These are phyloP conservation scores for Eupeodes luniger DNA, from an alignment of 2,888 invertebrate genomes.

Conservation along the genomic window DNA sequence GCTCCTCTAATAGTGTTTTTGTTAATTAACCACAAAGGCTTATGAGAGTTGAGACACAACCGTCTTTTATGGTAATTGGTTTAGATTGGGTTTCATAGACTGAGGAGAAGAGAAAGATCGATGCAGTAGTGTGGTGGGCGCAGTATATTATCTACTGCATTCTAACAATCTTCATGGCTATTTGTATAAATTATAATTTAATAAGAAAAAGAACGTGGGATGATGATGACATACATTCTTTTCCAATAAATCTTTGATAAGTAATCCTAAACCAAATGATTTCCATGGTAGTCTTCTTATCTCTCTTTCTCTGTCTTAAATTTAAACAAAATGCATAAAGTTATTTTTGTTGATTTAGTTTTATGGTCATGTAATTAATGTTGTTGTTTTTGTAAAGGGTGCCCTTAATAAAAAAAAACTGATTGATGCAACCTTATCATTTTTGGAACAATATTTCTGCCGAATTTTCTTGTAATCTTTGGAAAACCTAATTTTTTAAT, in stretches of 20 bases:
- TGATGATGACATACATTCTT: constrained; percentile 45
- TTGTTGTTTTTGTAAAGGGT: background rate
- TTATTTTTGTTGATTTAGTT: background rate
- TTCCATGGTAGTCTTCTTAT: constrained; percentile 43
- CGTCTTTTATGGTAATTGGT: constrained; percentile 61
- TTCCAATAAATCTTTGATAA: constrained; percentile 33
- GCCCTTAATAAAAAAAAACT: background rate
- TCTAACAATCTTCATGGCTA: constrained; percentile 39
- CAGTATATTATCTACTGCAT: constrained; percentile 30
- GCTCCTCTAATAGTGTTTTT: constrained; percentile 30
- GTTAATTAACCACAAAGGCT: constrained; percentile 51
- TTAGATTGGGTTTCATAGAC: constrained; percentile 26
- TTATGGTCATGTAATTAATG: background rate
- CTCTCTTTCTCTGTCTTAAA: constrained; percentile 10
- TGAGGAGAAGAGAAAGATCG: constrained; percentile 8
- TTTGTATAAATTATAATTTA: constrained; percentile 62
- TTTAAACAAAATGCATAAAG: constrained; percentile 32
- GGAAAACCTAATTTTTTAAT: too few species aligned
- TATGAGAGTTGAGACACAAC: constrained; percentile 4
- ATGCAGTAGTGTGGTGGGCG: constrained; percentile 48
- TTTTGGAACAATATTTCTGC: too few species aligned
- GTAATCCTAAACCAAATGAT: constrained; percentile 45
- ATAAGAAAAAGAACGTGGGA: constrained; percentile 57
- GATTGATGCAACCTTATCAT: too few species aligned
- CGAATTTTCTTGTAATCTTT: too few species aligned